Base-by-base conservation (phyloP, 2,888 invertebrate genomes). In the Lissonota sp. region DNA sequence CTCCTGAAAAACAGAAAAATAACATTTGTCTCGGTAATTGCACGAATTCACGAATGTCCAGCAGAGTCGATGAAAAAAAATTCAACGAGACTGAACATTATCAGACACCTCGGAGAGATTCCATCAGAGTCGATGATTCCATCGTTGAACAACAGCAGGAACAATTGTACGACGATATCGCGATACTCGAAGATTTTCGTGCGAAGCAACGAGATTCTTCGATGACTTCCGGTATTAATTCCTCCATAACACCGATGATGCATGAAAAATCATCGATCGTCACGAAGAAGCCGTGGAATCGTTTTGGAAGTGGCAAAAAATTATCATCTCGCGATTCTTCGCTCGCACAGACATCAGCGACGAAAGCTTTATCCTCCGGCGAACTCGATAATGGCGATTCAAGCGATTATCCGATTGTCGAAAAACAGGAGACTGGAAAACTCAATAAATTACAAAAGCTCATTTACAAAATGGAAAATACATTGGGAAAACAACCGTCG, bases 81-180 rank as follows among this genome's bases (percentile, higher is more conserved):
- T 8, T 46, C 2, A 1, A 85, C 4, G 88, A 88, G 0, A 60
- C 69, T 4, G 90, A 90, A 58, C 90, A 90, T 81, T 91, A 91
- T 80, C 89, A 91, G 75, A 87, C 83, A 4, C 91, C 91, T 4
- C 86, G 85, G 37, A 71, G 51, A 0, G 85, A 87, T 49, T 55
- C 71, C 5, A 16, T 67, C 10, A 55, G 58, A 46, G 51, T 70
- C 1, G 44, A 76, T 55, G 44, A 60, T 72, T 63, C 64, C 72
- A 79, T 40, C 62, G 12, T 62, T 49, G 58, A 69, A 14, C 16
- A 77, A 0, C 37, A 70, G 37, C 76, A 83, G 6, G 89, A 91
- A 6, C 86, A 88, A 49, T 63, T 90, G 4, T 92, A 92, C 77
- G 92, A 92, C 82, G 92, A 92, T 53, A 85, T 92, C 4, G 89